Conservation (phyloP, 2,113 vertebrate species). For the Cheirogaleus medius region DNA sequence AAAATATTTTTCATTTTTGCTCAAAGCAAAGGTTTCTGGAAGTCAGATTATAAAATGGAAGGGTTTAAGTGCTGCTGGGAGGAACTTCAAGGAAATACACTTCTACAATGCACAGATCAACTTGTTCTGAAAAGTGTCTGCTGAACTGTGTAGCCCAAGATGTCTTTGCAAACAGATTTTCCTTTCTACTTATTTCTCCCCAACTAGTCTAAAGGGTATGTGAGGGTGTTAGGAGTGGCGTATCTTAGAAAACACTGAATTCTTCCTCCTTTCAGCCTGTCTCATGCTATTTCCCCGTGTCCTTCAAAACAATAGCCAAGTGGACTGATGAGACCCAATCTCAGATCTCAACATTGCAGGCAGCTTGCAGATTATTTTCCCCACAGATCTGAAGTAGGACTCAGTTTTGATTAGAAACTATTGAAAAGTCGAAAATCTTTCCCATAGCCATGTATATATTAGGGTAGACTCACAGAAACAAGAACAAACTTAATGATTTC, state of each 20-base stretch:
- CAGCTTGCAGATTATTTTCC: neutral
- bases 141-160: neutral
- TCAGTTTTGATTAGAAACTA: neutral
- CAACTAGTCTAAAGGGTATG: neutral
- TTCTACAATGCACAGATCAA: neutral
- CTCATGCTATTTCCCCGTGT: neutral
- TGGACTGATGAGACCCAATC: neutral
- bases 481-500: neutral
- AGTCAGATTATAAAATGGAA: neutral
- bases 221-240: neutral
- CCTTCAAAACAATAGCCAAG: conserved; percentile 22
- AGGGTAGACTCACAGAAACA: neutral
- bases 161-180: neutral
- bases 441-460: neutral
- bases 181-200: neutral
- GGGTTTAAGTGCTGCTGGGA: neutral
- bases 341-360: neutral
- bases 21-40: conserved; percentile 7
- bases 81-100: neutral
- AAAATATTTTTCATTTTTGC: neutral
- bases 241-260: neutral
- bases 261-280: neutral
- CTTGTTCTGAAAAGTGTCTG: neutral
- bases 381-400: neutral
- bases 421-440: neutral